Conservation (phyloP, 2,888 invertebrate genomes). For the Eristalinus aeneus region DNA sequence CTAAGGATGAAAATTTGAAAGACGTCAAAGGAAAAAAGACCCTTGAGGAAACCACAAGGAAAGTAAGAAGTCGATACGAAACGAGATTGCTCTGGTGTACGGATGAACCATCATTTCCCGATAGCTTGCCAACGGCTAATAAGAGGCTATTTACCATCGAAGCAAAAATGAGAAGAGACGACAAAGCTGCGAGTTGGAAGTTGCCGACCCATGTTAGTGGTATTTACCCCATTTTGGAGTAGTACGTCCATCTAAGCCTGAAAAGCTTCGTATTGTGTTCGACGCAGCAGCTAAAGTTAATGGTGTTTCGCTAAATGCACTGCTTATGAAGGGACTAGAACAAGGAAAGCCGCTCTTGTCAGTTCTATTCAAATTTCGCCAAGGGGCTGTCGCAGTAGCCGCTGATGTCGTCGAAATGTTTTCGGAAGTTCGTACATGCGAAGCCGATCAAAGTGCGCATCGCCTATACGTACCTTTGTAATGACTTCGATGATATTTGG, state of each 20-base stretch:
- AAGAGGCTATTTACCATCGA: background rate
- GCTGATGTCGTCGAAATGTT: too few species aligned
- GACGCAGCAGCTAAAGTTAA: conserved; percentile 70
- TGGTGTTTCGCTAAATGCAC: conserved; percentile 69
- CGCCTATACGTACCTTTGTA: too few species aligned
- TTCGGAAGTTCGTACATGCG: too few species aligned
- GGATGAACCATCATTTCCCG: background rate
- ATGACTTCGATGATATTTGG: too few species aligned
- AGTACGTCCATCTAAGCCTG: conserved; percentile 66
- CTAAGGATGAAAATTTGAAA: too few species aligned
- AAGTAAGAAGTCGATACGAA: background rate
- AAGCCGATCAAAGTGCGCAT: too few species aligned
- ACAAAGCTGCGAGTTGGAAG: background rate
- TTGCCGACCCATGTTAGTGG: background rate
- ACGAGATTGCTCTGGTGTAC: background rate
- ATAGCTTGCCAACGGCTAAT: background rate
- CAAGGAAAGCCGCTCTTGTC: too few species aligned
- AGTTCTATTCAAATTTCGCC: too few species aligned
- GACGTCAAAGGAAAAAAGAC: background rate
- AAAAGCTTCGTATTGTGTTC: conserved; percentile 71
- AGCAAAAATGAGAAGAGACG: conserved; percentile 1
- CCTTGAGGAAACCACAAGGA: background rate
- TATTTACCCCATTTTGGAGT: conserved; percentile 24
- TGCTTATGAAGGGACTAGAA: too few species aligned
- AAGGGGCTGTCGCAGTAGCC: too few species aligned